These are phyloP conservation scores for Mythimna pallens DNA, from an alignment of 2,888 invertebrate genomes.

Conservation along the genomic window DNA sequence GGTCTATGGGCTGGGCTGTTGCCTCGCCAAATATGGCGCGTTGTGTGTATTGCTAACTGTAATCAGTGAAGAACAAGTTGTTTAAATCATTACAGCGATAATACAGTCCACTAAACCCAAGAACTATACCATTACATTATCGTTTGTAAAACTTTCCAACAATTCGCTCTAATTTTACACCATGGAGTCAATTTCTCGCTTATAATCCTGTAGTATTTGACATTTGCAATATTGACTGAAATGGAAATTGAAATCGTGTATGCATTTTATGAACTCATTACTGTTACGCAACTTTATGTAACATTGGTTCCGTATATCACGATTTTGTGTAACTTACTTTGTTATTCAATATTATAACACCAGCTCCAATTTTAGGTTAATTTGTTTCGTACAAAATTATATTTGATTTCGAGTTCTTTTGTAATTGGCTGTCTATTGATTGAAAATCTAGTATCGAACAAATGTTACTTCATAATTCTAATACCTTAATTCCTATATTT, in stretches of 20 bases:
- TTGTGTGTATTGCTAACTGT: too few relatives aligned
- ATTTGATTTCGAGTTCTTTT: constrained; percentile 2
- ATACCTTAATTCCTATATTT: neutral
- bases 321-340: constrained; percentile 50
- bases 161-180: constrained; percentile 22
- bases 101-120: too few relatives aligned
- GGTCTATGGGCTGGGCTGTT: too few relatives aligned
- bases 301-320: constrained; percentile 46
- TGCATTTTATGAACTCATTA: constrained; percentile 49
- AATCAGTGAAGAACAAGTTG: too few relatives aligned
- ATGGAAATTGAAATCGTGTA: constrained; percentile 56
- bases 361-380: constrained; percentile 8
- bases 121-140: neutral
- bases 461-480: neutral
- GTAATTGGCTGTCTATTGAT: neutral
- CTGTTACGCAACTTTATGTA: constrained; percentile 52
- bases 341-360: constrained; percentile 44
- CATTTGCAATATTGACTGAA: constrained; percentile 41
- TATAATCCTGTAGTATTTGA: constrained; percentile 30
- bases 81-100: too few relatives aligned
- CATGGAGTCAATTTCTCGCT: constrained; percentile 27
- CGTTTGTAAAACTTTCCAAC: neutral
- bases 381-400: constrained; percentile 6
- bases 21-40: too few relatives aligned
- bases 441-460: neutral